Percentiles rank a stretch among this genome's conserved stretches.
These are phyloP conservation scores for Dascillus cervinus DNA, from an alignment of 2,888 invertebrate species.

Conservation along the genomic window DNA sequence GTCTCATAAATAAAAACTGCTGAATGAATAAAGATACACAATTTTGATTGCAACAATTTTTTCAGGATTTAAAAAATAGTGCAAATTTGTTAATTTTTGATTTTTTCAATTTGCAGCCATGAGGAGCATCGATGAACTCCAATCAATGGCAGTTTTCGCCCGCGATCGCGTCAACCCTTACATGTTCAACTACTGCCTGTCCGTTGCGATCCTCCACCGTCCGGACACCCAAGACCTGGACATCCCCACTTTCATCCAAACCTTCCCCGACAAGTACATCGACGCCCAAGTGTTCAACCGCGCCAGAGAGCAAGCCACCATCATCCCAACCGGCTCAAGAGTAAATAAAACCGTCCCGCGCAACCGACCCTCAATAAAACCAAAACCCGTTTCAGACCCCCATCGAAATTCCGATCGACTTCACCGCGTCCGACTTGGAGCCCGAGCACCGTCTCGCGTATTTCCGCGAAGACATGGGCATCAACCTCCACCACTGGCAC, in stretches of 20 bases:
- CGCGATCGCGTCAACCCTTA: slow-evolving; percentile 70
- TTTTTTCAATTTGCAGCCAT: slow-evolving; percentile 46
- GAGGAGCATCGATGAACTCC: slow-evolving; percentile 60
- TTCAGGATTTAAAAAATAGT: too few species aligned
- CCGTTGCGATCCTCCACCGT: slow-evolving; percentile 68
- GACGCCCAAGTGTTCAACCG: slow-evolving; percentile 62
- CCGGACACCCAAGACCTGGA: slow-evolving; percentile 60
- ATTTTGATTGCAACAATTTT: too few species aligned
- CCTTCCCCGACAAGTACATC: slow-evolving; percentile 76
- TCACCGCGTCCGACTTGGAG: slow-evolving; percentile 65
- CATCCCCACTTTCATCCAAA: slow-evolving; percentile 66
- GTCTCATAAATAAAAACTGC: too few species aligned
- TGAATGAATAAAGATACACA: too few species aligned
- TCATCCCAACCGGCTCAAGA: slow-evolving; percentile 34
- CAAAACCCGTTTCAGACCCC: slow-evolving; percentile 44
- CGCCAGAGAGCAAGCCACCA: slow-evolving; percentile 62
- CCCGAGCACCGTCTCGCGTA: slow-evolving; percentile 74
- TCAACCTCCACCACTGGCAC: slow-evolving; percentile 86
- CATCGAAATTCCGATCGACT: slow-evolving; percentile 62
- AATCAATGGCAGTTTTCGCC: slow-evolving; percentile 60
- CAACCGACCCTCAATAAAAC: too few species aligned
- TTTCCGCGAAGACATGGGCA: slow-evolving; percentile 76
- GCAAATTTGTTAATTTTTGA: not conserved
- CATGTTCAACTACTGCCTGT: slow-evolving; percentile 70
- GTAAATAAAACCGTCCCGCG: not conserved